These are phyloP conservation scores for Idris sp. DNA, from an alignment of 1,140 invertebrate species.

Conservation along the genomic window DNA sequence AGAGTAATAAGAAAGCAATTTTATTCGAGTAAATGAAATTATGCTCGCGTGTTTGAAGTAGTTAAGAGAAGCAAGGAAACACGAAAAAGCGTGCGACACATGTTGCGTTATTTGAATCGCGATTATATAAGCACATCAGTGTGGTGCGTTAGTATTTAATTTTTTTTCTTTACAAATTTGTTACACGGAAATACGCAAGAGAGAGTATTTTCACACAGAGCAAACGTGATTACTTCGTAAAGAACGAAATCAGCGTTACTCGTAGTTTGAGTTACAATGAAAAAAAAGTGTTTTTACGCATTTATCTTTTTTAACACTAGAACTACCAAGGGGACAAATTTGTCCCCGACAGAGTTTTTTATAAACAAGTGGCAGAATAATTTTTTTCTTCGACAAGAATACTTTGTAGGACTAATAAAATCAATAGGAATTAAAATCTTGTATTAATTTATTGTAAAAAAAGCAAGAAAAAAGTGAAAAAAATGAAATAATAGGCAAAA, in stretches of 20 bases:
- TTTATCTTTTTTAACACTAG: slow-evolving; percentile 51
- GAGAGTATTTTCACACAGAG: slow-evolving; percentile 39
- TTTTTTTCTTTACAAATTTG: slow-evolving; percentile 33
- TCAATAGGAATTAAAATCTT: no score
- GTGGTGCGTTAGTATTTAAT: slow-evolving; percentile 30
- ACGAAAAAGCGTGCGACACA: slow-evolving; percentile 22
- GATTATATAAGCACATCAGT: slow-evolving; percentile 23
- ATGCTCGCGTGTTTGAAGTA: slow-evolving; percentile 15
- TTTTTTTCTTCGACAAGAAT: no score
- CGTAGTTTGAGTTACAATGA: slow-evolving; percentile 57
- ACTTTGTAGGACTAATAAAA: no score
- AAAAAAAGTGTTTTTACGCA: slow-evolving; percentile 44
- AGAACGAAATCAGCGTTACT: slow-evolving; percentile 54
- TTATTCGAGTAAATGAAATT: slow-evolving; percentile 19
- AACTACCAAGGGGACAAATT: no score
- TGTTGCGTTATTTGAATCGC: slow-evolving; percentile 33
- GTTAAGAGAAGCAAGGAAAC: slow-evolving; percentile 15
- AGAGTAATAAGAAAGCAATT: slow-evolving; percentile 2
- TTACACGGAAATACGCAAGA: slow-evolving; percentile 38
- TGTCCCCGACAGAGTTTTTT: no score
- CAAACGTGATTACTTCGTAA: slow-evolving; percentile 51
- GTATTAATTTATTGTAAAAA: no score
- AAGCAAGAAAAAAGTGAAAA: no score
- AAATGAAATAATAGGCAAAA: no score
- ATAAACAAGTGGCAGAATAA: no score